Percentiles rank a stretch among this genome's conserved stretches.
phyloP scores from a whole-genome alignment of 2,888 invertebrate species.

The Drosophila barbarae region DNA sequence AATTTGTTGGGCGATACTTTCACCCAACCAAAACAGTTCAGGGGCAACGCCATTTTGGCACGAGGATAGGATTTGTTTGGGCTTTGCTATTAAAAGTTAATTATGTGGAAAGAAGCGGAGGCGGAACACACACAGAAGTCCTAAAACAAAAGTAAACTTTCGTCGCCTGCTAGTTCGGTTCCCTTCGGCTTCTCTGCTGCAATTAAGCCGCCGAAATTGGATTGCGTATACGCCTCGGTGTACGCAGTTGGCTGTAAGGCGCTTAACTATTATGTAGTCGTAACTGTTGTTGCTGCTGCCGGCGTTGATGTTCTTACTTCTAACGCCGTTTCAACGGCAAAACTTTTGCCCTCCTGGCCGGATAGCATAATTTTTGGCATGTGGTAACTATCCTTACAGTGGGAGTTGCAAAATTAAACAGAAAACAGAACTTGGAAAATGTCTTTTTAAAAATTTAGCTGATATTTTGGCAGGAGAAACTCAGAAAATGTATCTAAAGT shows the following conservation, averaged over 20 bases:
- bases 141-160: constrained; percentile 35
- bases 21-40: constrained; percentile 24
- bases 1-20: constrained; percentile 9
- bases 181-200: constrained; percentile 33
- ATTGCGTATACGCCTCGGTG: constrained; percentile 66
- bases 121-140: constrained; percentile 12
- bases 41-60: constrained; percentile 37
- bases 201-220: constrained; percentile 68
- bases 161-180: constrained; percentile 46
- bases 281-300: constrained; percentile 10
- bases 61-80: constrained; percentile 37
- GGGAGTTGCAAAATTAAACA: too few species aligned
- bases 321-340: constrained; percentile 2
- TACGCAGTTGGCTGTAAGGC: constrained; percentile 56
- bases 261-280: constrained; percentile 50
- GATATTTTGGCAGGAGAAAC: not conserved
- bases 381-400: constrained; percentile 10
- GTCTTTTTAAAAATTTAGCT: not conserved
- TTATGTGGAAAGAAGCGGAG: constrained; percentile 56
- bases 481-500: not conserved
- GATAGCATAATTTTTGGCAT: constrained; percentile 27
- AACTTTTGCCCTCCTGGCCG: constrained; percentile 16
- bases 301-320: constrained; percentile 8
- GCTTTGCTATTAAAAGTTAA: constrained; percentile 61
- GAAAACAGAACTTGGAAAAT: not conserved